These are phyloP conservation scores for Alcedo quadribrachys DNA, from an alignment of 2,797 vertebrate species.

Conservation along the genomic window DNA sequence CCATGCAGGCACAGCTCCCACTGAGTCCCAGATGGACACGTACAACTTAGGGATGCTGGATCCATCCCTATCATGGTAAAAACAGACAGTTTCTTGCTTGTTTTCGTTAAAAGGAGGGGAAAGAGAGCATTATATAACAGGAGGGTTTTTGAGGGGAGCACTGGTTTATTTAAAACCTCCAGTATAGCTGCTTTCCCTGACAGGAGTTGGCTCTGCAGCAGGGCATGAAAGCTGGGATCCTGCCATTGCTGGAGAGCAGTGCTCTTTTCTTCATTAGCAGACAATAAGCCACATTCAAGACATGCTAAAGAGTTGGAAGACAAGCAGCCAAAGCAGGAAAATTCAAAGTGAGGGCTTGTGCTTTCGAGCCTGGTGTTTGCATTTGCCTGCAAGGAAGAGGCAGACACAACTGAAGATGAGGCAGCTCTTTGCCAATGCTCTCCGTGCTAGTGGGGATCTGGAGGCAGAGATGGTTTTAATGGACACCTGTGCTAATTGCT, in stretches of 20 bases:
- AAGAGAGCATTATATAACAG: constrained; percentile 39
- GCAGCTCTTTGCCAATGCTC: neutral
- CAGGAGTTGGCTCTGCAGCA: constrained; percentile 3
- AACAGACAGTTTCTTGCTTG: constrained; percentile 39
- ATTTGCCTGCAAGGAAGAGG: constrained; percentile 25
- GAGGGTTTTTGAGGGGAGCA: neutral
- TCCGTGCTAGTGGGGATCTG: neutral
- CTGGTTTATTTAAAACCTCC: constrained; percentile 41
- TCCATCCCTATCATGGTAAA: neutral
- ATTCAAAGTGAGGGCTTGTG: constrained; percentile 25
- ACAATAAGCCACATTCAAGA: constrained; percentile 67
- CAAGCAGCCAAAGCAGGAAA: constrained; percentile 47
- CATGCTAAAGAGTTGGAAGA: constrained; percentile 57
- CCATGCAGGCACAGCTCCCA: constrained; percentile 8
- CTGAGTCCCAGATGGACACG: neutral
- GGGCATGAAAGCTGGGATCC: constrained; percentile 45
- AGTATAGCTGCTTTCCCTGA: constrained; percentile 35
- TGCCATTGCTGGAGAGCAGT: constrained; percentile 50
- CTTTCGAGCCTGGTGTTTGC: constrained; percentile 15
- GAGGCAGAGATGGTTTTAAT: neutral
- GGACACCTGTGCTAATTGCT: neutral
- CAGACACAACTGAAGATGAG: neutral
- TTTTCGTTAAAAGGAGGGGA: constrained; percentile 49
- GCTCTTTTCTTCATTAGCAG: constrained; percentile 51
- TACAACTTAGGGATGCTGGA: neutral